phyloP scores from a whole-genome alignment of 2,888 invertebrate species.

The Calliopum simillimum region DNA sequence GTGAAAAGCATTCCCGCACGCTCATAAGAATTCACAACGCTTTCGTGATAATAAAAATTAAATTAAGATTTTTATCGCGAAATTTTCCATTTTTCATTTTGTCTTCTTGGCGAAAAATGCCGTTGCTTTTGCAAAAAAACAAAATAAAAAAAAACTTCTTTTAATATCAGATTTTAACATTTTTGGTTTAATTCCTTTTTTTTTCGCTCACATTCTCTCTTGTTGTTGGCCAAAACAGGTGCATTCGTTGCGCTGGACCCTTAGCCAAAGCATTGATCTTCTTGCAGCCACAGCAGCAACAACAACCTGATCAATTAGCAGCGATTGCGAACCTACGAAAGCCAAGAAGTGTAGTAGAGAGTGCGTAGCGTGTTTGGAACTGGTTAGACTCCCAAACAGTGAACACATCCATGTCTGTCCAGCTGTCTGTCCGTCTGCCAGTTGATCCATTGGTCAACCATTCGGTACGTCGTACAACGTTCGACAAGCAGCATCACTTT shows the following conservation, averaged over 20 bases:
- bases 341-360: neutral
- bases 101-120: neutral
- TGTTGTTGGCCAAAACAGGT: neutral
- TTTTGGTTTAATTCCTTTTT: too few species aligned
- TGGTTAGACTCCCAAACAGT: neutral
- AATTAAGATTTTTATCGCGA: constrained; percentile 42
- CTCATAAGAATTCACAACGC: constrained; percentile 39
- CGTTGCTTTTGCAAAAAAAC: too few species aligned
- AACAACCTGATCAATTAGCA: constrained; percentile 36
- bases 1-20: neutral
- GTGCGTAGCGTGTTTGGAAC: neutral
- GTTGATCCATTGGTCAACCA: neutral
- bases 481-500: constrained; percentile 8
- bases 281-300: neutral
- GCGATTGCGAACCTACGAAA: constrained; percentile 16
- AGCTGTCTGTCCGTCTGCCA: neutral
- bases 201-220: too few species aligned
- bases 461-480: neutral
- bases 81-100: constrained; percentile 11
- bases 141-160: neutral
- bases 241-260: constrained; percentile 19
- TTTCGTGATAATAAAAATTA: constrained; percentile 44
- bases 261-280: neutral
- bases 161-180: constrained; percentile 16
- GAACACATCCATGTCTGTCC: neutral